Conservation (phyloP, 2,888 invertebrate species). For the Pyralis farinalis region DNA sequence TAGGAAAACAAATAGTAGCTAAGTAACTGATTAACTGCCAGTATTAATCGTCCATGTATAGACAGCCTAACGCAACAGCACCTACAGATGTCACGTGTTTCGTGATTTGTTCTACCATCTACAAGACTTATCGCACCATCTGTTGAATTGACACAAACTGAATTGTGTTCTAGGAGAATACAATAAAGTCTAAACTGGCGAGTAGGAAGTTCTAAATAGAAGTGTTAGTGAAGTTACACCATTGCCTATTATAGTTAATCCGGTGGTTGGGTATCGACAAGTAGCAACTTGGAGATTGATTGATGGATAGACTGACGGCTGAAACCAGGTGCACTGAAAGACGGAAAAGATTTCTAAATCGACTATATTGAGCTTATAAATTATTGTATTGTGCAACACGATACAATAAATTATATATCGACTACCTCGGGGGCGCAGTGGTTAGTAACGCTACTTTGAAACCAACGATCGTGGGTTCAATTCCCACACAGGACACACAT, state of each 20-base stretch:
- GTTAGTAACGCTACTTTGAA: too few species aligned
- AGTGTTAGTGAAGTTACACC: constrained; percentile 30
- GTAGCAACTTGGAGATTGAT: constrained; percentile 52
- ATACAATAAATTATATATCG: too few species aligned
- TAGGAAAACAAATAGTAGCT: too few species aligned
- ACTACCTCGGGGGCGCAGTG: too few species aligned
- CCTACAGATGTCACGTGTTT: constrained; percentile 50
- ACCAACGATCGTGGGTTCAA: too few species aligned
- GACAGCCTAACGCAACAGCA: constrained; percentile 41
- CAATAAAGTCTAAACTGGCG: constrained; percentile 36
- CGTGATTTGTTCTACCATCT: constrained; percentile 54
- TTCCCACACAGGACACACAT: too few species aligned
- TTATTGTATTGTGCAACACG: neutral
- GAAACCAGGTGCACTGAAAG: constrained; percentile 46
- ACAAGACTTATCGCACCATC: constrained; percentile 39
- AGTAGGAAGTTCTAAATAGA: constrained; percentile 20
- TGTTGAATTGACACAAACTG: constrained; percentile 23
- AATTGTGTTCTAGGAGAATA: constrained; percentile 22
- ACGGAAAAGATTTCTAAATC: constrained; percentile 53
- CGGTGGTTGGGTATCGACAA: constrained; percentile 49
- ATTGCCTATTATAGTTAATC: constrained; percentile 53
- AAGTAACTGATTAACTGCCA: neutral
- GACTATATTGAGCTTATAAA: constrained; percentile 41
- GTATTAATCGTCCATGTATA: neutral
- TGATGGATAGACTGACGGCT: constrained; percentile 62